Evolutionary conservation across 1,140 invertebrate genomes (phyloP).

Genomic region (Microplitis demolitor): DNA sequence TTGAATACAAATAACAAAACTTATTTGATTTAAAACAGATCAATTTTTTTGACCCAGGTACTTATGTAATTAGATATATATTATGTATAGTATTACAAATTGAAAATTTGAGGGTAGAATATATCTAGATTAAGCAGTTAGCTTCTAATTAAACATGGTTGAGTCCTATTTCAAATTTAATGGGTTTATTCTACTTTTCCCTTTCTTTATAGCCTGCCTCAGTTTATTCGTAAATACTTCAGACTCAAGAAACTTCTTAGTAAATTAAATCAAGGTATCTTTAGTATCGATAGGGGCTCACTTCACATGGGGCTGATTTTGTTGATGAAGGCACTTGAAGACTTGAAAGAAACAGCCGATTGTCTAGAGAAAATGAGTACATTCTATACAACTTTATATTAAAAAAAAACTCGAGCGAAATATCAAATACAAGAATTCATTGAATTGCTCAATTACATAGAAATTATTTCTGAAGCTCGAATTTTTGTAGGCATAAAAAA

Average conservation of each 20-base stretch:
- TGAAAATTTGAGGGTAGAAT: not conserved
- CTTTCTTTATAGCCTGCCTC: constrained; percentile 11
- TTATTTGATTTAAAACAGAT: too few species aligned
- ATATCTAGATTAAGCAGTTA: constrained; percentile 26
- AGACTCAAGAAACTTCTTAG: not conserved
- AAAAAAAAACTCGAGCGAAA: not conserved
- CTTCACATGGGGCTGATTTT: not conserved
- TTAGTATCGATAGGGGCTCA: not conserved
- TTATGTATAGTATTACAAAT: not conserved
- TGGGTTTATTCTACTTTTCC: not conserved
- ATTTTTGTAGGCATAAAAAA: not conserved
- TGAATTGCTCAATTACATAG: not conserved
- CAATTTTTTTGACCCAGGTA: too few species aligned
- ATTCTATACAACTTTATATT: not conserved
- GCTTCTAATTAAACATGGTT: constrained; percentile 52
- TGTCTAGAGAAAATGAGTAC: too few species aligned
- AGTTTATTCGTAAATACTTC: constrained; percentile 15
- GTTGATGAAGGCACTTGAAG: constrained; percentile 20
- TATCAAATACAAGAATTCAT: not conserved
- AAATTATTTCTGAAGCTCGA: too few species aligned
- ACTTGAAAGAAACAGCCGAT: not conserved
- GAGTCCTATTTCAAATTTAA: constrained; percentile 40
- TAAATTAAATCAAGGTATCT: not conserved
- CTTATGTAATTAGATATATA: not conserved
- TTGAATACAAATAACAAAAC: too few species aligned